Percentiles rank a stretch among this genome's conserved stretches.
Conservation (phyloP, 2,888 invertebrate genomes). For the Elysia crispata region DNA sequence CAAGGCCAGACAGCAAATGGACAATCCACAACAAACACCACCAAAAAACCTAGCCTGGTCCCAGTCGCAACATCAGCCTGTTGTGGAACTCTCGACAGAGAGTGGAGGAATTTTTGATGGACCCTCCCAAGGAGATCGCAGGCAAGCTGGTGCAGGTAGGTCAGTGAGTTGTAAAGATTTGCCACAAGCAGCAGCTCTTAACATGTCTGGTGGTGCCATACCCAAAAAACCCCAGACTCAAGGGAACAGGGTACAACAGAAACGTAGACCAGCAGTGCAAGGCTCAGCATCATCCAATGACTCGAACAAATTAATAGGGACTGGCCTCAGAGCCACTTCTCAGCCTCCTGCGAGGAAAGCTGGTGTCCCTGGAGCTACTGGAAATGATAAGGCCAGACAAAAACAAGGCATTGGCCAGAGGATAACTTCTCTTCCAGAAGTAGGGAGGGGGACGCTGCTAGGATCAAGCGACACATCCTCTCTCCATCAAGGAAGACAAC, state of each 20-base stretch:
- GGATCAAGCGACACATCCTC: not conserved
- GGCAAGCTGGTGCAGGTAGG: constrained; percentile 42
- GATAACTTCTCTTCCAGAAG: too few relatives aligned
- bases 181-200: not conserved
- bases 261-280: constrained; percentile 53
- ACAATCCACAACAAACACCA: constrained; percentile 4
- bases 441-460: not conserved
- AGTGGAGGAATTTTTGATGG: constrained; percentile 12
- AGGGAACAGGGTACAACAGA: not conserved
- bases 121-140: constrained; percentile 22
- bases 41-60: constrained; percentile 36
- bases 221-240: not conserved
- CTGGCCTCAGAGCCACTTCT: not conserved
- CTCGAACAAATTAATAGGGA: constrained; percentile 1
- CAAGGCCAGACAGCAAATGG: not conserved
- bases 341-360: constrained; percentile 15
- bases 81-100: constrained; percentile 30
- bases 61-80: constrained; percentile 17
- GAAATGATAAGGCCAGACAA: not conserved
- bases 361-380: not conserved
- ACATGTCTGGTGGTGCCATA: not conserved
- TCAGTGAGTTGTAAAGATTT: not conserved
- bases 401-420: not conserved
- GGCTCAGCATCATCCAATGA: constrained; percentile 49
- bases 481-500: not conserved